Base-by-base conservation (phyloP, 2,797 vertebrate genomes). In the Rhodeus uyekii region DNA sequence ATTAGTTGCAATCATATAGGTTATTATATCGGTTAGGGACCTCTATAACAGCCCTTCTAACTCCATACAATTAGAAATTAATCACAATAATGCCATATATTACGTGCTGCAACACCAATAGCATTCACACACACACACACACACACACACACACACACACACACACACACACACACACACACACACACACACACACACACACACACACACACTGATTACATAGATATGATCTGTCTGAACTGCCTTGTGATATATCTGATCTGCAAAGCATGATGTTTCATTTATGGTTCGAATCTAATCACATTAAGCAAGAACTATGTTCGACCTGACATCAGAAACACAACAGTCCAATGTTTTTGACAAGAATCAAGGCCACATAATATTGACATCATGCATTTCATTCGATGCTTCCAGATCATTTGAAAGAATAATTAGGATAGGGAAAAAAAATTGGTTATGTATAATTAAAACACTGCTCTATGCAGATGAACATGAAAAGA, bases 11-110 rank as follows among this genome's bases (percentile, higher is more conserved):
- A 22, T 27, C 69, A 32, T 78, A 27, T 64, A 77, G 24, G 79
- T 81, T 76, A 46, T 78, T 83, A 72, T 77, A 75, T 82, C 65
- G 71, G 77, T 48, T 53, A 48, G 48, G 36, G 50, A 78, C 83
- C 81, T 64, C 83, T 83, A 68, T 87, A 85, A 82, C 34, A 80
- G 48, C 76, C 78, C 69, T 81, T 80, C 72, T 71, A 65, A 76
- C 64, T 36, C 61, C 55, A 42, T 84, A 36, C 39, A 74, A 71
- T 75, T 38, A 60, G 44, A 71, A 78, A 83, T 83, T 78, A 85
- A 86, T 86, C 83, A 58, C 68, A 39, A 58, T 83, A 61, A 19
- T 29, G 48, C 76, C 29, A 80, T 79, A 72, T 42, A 76, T 84
- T 80, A 22, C 29, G 48, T 60, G 39, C 29, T 69, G 7, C n/a